Evolutionary conservation across 2,113 vertebrate species (phyloP), one percentile per base, ranked within the genome.

Genomic region (Pterocles burchelli): DNA sequence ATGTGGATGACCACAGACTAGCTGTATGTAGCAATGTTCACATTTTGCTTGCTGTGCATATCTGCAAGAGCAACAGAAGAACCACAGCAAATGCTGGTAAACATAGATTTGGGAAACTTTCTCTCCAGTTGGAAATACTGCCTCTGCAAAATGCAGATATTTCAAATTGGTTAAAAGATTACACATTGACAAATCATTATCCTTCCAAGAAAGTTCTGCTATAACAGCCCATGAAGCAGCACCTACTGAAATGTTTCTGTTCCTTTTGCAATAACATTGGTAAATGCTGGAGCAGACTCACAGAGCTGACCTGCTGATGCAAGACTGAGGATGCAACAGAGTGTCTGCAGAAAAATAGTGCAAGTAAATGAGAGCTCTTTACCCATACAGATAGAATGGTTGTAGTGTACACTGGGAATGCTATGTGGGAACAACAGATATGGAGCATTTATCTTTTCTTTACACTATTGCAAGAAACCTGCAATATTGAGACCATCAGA

Each of bases 1-100:
- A 31, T 11, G n/a, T 15, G n/a, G 46, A 61, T n/a, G n/a, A 55
- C 21, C 45, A 70, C 51, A 83, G 62, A 31, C 45, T 36, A 58
- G 43, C n/a, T 82, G 31, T n/a, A 33, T 1, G 1, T 9, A 33
- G 31, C 0, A 0, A 52, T 22, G 57, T 34, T 10, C 46, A 26
- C 26, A 45, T 9, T 67, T 58, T 57, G 14, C 34, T 36, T 34
- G 54, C 66, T 54, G 48, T 28, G 38, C 12, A 1, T 46, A 10
- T 10, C 24, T 55, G 24, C 13, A 66, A 88, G 28, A 67, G 71
- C 61, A 71, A 25, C 25, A 41, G 31, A 36, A 58, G n/a, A 88
- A 68, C 12, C 52, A 41, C 43, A 90, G 28, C n/a, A 79, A 90
- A 84, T 22, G 28, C n/a, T 36, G 48, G 36, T 26, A 67, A 85